Evolutionary conservation across 2,888 invertebrate genomes (phyloP).

Genomic region (Acholoe squamosa): DNA sequence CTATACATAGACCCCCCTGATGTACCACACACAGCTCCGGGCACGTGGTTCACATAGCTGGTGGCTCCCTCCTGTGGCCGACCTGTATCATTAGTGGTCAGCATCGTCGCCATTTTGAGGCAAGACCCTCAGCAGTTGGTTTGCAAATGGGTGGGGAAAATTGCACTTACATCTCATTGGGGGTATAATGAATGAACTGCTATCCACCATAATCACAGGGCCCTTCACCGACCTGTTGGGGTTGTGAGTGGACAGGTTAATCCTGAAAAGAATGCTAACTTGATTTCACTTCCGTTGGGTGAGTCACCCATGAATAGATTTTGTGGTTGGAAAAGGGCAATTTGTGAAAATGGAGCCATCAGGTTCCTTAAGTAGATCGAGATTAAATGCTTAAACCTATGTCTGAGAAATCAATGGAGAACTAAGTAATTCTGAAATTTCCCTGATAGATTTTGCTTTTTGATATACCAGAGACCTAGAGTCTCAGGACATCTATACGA

Average conservation of each 20-base stretch:
- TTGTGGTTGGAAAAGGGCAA: no score
- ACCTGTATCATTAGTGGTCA: slow-evolving; percentile 27
- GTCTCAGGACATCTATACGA: no score
- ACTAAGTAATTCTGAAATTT: no score
- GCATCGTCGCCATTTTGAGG: background rate
- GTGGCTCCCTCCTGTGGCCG: background rate
- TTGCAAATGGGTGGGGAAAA: background rate
- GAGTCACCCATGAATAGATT: no score
- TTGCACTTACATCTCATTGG: background rate
- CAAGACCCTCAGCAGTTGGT: slow-evolving; percentile 15
- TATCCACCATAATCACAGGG: background rate
- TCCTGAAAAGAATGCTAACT: background rate
- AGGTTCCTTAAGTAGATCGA: no score
- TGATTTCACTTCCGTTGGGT: no score
- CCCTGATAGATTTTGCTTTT: no score
- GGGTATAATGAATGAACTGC: background rate
- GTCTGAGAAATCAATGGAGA: no score
- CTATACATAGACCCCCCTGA: background rate
- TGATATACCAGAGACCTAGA: no score
- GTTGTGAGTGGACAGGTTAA: background rate
- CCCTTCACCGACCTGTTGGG: background rate
- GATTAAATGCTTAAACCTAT: no score
- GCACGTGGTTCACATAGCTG: slow-evolving; percentile 20
- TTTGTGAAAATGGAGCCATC: no score
- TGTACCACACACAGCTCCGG: background rate